Evolutionary conservation across 1,140 invertebrate species (phyloP).

Genomic region (Pseudomyrmex cubaensis): DNA sequence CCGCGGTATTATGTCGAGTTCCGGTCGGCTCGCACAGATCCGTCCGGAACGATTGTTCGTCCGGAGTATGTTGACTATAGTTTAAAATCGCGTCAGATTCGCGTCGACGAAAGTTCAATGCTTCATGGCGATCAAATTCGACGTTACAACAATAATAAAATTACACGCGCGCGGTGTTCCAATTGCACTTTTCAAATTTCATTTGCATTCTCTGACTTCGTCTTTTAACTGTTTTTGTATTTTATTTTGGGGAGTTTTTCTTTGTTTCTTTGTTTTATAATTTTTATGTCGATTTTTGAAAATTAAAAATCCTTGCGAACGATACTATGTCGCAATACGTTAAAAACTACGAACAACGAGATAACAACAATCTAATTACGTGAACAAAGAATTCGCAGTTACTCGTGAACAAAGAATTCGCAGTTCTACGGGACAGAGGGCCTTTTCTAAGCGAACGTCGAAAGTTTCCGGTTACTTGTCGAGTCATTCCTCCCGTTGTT

Average conservation of each 20-base stretch:
- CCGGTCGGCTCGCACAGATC: constrained; percentile 75
- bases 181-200: background rate
- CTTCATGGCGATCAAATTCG: constrained; percentile 8
- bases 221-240: background rate
- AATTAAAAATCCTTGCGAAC: no score
- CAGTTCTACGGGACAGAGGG: background rate
- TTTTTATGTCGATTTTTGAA: background rate
- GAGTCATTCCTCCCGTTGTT: constrained; percentile 30
- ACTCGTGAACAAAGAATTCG: background rate
- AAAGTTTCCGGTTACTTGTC: constrained; percentile 39
- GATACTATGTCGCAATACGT: background rate
- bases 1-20: constrained; percentile 82
- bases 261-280: background rate
- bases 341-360: no score
- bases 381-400: background rate
- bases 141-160: constrained; percentile 27
- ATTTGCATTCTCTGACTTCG: background rate
- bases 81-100: constrained; percentile 56
- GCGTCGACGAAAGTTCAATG: constrained; percentile 63
- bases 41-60: constrained; percentile 66
- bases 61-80: constrained; percentile 61
- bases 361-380: no score
- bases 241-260: background rate
- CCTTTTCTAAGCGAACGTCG: constrained; percentile 13
- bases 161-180: background rate